Percentiles rank a stretch among this genome's conserved stretches.
These are phyloP conservation scores for Nasonia vitripennis DNA, from an alignment of 1,140 invertebrate species.

Conservation along the genomic window DNA sequence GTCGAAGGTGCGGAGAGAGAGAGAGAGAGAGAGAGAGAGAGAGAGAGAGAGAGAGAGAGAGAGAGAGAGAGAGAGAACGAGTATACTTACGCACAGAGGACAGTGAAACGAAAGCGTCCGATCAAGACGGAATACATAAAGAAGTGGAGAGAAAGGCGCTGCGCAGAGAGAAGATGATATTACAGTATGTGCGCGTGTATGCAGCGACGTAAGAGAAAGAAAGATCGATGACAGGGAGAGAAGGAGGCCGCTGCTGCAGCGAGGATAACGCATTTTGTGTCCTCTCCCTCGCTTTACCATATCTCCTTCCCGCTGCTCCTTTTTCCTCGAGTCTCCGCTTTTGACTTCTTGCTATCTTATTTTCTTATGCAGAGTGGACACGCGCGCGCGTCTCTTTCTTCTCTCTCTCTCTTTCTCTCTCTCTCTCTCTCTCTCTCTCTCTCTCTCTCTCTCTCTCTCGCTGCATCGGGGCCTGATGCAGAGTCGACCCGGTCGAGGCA, in stretches of 20 bases:
- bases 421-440: not conserved
- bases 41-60: not conserved
- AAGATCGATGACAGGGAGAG: conserved; percentile 6
- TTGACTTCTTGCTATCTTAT: not conserved
- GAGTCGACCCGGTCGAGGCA: not conserved
- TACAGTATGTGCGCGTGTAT: not conserved
- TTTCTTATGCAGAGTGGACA: not conserved
- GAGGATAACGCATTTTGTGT: conserved; percentile 6
- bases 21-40: not conserved
- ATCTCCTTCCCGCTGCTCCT: not conserved
- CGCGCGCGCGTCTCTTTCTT: not conserved
- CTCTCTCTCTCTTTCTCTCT: not conserved
- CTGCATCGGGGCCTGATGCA: not conserved
- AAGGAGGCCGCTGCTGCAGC: not conserved
- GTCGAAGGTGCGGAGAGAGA: not conserved
- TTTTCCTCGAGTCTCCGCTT: not conserved
- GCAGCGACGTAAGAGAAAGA: not conserved
- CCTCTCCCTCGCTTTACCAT: conserved; percentile 2
- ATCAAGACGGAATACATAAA: conserved; percentile 26
- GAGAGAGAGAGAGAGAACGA: not conserved
- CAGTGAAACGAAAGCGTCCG: not conserved
- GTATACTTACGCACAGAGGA: not conserved
- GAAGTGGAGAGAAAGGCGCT: not conserved
- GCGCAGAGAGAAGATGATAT: conserved; percentile 6
- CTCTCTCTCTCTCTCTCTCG: not conserved